Base-by-base conservation (phyloP, 2,113 vertebrate genomes). In the Chamaea fasciata region DNA sequence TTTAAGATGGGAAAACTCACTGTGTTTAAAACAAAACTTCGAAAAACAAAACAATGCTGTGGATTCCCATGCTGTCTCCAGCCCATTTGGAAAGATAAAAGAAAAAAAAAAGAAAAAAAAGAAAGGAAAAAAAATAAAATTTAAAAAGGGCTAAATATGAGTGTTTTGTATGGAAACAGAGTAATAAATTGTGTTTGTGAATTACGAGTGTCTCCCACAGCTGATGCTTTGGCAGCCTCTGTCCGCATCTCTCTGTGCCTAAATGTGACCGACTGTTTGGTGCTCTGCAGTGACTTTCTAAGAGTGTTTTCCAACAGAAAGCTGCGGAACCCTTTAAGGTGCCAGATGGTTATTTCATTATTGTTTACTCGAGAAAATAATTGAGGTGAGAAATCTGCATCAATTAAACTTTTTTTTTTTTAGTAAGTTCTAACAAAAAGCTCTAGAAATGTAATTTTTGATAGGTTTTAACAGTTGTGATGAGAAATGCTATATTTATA, bases 231-330 rank as follows among this genome's bases (percentile, higher is more conserved):
- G 15, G 18, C n/a, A 50, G 27, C 23, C 24, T 31, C 8, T 27
- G 13, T 44, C 13, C 7, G 18, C 33, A 14, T 52, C 33, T 64
- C 15, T 49, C 26, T n/a, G 11, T 7, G 3, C 39, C 53, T 39
- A 13, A 69, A 37, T 1, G 2, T 3, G 17, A 18, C 33, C 0
- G 0, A 8, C 3, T 7, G 0, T 31, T 33, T 6, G 1, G 7
- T 53, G 15, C 7, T 35, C 69, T 80, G 26, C 26, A 49, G 28
- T 20, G 31, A 75, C 64, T 79, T 68, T 20, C 41, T 65, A 9
- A 23, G 22, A 50, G 12, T 11, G 2, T 88, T 95, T 79, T 50
- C 41, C 23, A 50, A 2, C 27, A 55, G 42, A 74, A 87, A 81
- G 20, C 35, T 67, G 56, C 91, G 35, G 28, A 78, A 42, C 13